Percentiles rank a stretch among this genome's conserved stretches.
These are phyloP conservation scores for Abrostola tripartita DNA, from an alignment of 2,888 invertebrate genomes.

Conservation along the genomic window DNA sequence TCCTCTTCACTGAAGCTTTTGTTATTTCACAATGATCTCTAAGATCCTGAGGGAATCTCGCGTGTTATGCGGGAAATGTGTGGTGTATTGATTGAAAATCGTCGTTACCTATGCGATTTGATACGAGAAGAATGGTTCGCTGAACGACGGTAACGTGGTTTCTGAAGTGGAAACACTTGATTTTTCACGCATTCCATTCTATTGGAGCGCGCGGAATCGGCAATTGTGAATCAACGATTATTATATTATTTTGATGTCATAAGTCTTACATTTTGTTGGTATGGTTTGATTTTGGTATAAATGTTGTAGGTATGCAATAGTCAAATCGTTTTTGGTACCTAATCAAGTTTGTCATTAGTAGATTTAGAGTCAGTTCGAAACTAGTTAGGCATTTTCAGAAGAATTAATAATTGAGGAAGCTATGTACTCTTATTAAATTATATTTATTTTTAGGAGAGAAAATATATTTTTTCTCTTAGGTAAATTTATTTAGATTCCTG, in stretches of 20 bases:
- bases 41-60: constrained; percentile 53
- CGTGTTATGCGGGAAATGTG: constrained; percentile 64
- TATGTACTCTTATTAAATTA: too few species aligned
- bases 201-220: constrained; percentile 41
- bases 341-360: neutral
- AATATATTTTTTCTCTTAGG: too few species aligned
- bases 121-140: constrained; percentile 47
- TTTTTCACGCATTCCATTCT: constrained; percentile 49
- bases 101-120: constrained; percentile 54
- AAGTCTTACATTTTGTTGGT: constrained; percentile 7
- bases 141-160: constrained; percentile 33
- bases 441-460: too few species aligned
- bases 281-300: constrained; percentile 11
- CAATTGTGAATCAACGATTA: constrained; percentile 43
- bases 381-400: too few species aligned
- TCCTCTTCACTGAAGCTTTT: constrained; percentile 5
- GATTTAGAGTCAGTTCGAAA: too few species aligned
- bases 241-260: constrained; percentile 35
- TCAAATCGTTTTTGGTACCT: too few species aligned
- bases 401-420: too few species aligned
- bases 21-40: constrained; percentile 24
- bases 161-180: constrained; percentile 53
- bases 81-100: constrained; percentile 67
- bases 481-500: too few species aligned
- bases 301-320: neutral